phyloP scores from a whole-genome alignment of 2,113 vertebrate species.

The Hucho hucho region DNA sequence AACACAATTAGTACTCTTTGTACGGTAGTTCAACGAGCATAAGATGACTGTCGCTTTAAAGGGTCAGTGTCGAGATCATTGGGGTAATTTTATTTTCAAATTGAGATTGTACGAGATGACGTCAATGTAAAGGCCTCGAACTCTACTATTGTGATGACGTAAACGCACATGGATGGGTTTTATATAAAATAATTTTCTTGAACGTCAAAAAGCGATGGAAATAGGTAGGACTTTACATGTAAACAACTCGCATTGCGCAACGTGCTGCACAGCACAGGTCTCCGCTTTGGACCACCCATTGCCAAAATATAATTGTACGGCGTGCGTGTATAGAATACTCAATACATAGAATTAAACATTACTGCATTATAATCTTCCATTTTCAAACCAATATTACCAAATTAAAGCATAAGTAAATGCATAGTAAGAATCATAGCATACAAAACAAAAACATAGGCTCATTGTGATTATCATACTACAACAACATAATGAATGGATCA shows the following conservation, averaged over 20 bases:
- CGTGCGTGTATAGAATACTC: neutral
- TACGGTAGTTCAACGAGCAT: neutral
- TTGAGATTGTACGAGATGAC: constrained; percentile 53
- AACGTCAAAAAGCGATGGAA: constrained; percentile 52
- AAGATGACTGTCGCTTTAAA: constrained; percentile 47
- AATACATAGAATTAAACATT: no score
- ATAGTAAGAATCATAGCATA: neutral
- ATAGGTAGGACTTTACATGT: constrained; percentile 70
- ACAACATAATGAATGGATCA: neutral
- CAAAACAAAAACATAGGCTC: neutral
- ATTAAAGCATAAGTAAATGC: neutral
- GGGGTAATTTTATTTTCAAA: constrained; percentile 43
- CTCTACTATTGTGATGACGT: constrained; percentile 56
- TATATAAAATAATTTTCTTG: constrained; percentile 43
- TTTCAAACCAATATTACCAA: no score
- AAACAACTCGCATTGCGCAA: constrained; percentile 76
- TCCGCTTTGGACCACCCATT: neutral
- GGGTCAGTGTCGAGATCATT: constrained; percentile 15
- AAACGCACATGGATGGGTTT: constrained; percentile 50
- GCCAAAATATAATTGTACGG: neutral
- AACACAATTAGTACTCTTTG: neutral
- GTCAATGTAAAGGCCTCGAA: constrained; percentile 56
- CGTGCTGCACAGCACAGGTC: constrained; percentile 22
- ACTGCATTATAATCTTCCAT: no score
- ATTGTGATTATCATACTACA: neutral